Evolutionary conservation across 1,140 invertebrate genomes (phyloP).

Genomic region (Anagrus nilaparvatae): DNA sequence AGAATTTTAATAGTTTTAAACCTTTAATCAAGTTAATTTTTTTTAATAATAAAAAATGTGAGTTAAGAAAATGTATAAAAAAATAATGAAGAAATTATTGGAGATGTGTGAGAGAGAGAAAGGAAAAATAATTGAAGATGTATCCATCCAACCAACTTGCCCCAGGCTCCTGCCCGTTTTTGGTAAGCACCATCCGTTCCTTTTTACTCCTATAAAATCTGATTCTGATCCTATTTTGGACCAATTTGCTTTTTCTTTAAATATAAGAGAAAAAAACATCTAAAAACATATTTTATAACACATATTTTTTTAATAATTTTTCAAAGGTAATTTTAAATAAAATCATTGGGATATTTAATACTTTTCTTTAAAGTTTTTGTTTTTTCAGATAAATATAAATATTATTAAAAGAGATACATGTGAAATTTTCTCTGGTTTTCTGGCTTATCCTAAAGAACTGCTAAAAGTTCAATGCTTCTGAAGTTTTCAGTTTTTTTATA

Average conservation of each 20-base stretch:
- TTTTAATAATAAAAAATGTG: not conserved
- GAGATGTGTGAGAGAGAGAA: constrained; percentile 30
- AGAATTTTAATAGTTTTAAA: no score
- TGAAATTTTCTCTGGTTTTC: no score
- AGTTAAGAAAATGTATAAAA: not conserved
- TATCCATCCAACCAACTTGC: constrained; percentile 43
- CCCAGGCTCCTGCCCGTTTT: constrained; percentile 43
- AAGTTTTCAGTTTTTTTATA: no score
- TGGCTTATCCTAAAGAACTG: no score
- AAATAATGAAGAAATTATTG: no score
- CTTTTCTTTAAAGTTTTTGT: no score
- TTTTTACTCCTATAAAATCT: constrained; percentile 42
- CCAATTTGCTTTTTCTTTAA: constrained; percentile 22
- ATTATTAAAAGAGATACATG: no score
- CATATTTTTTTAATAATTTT: no score
- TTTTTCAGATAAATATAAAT: no score
- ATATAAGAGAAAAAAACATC: not conserved
- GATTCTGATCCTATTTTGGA: constrained; percentile 39
- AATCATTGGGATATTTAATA: no score
- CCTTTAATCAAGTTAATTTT: not conserved
- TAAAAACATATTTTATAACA: not conserved
- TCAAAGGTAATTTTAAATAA: no score
- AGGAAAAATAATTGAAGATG: constrained; percentile 38
- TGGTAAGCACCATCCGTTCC: constrained; percentile 44
- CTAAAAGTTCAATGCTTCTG: no score